Evolutionary conservation across 1,140 invertebrate genomes (phyloP).

Genomic region (Archivesica marissinica): DNA sequence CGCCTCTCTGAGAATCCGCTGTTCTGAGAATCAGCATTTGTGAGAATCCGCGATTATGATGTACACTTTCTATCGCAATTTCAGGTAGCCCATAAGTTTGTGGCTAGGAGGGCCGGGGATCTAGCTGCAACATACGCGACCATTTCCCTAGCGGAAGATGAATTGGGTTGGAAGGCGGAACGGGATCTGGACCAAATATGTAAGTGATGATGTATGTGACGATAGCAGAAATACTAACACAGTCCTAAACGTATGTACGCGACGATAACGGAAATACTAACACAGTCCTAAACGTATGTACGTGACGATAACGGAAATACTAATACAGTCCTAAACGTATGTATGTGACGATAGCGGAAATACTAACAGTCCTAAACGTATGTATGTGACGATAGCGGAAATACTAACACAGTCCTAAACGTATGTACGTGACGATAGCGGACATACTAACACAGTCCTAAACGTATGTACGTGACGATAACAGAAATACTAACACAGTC

Average conservation of each 20-base stretch:
- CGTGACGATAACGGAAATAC: background rate
- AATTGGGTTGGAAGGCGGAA: constrained; percentile 92
- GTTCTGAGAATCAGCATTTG: no score
- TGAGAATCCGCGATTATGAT: no score
- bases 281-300: constrained; percentile 43
- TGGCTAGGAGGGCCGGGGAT: constrained; percentile 91
- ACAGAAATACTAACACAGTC: no score
- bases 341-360: background rate
- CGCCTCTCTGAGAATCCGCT: no score
- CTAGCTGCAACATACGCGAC: constrained; percentile 94
- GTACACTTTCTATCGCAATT: no score
- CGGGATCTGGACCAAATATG: constrained; percentile 94
- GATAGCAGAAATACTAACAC: constrained; percentile 95
- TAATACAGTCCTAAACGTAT: background rate
- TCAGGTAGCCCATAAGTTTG: constrained; percentile 90
- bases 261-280: background rate
- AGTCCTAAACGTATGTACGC: background rate
- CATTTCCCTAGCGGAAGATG: constrained; percentile 89
- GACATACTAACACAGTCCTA: no score
- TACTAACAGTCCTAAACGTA: background rate
- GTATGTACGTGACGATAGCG: no score
- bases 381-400: no score
- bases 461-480: no score
- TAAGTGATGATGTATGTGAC: constrained; percentile 87
- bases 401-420: no score